Base-by-base conservation (phyloP, 2,113 vertebrate species). In the Nannospalax galili region DNA sequence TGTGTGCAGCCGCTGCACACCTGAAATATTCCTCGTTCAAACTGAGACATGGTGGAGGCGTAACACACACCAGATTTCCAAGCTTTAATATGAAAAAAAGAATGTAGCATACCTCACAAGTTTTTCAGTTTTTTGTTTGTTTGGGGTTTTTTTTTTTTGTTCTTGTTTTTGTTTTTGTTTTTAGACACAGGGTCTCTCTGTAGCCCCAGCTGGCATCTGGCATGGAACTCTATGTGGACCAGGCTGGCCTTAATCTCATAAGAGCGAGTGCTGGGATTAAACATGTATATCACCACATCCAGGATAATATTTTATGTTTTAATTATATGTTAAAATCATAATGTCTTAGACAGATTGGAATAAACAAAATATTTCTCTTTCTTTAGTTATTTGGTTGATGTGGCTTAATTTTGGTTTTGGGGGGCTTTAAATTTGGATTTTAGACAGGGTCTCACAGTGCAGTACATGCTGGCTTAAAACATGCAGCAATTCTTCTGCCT, bases 21-120 rank as follows among this genome's bases (percentile, higher is more conserved):
- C 58, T 77, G 17, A 78, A 78, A 58, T n/a, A 24, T 77, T 32
- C 16, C 2, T 37, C 90, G 52, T 78, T 40, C 80, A 90, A 85
- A 82, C 7, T 81, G 77, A 77, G 16, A 89, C 26, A 16, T 56
- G 19, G 30, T 84, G 7, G 42, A 69, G 37, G 26, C 65, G 42
- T n/a, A 52, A 92, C 64, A 88, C 28, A 67, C 42, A 92, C 7
- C 28, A 82, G n/a, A 74, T 84, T 84, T 90, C 40, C 14, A 91
- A 52, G 35, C 77, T 32, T 77, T 86, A 62, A 22, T 79, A 74
- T 5, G 30, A 62, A 37, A 70, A 52, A 69, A 73, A 74, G 64
- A 12, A 35, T 58, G 12, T 7, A 70, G 88, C 32, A 56, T 70
- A 78, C 3, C 22, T 92, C 37, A 70, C 77, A 60, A 56, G 12